These are phyloP conservation scores for Diarsia brunnea DNA, from an alignment of 2,888 invertebrate genomes.

Conservation along the genomic window DNA sequence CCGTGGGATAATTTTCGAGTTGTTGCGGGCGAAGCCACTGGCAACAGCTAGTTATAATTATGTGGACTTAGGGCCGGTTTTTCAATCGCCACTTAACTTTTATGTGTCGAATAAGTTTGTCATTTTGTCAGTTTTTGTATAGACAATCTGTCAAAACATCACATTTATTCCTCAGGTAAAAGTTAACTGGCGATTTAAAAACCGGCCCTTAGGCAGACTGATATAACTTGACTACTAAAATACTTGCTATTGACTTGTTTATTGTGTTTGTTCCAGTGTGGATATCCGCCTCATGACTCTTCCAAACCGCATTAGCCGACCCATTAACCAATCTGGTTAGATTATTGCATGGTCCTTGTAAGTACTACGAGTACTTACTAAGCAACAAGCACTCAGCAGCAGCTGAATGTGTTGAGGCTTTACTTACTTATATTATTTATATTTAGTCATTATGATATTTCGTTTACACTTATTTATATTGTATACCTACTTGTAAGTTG, in stretches of 20 bases:
- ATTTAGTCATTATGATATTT: slow-evolving; percentile 62
- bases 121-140: too few species aligned
- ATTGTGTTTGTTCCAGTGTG: slow-evolving; percentile 84
- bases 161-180: too few species aligned
- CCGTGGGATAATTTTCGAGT: too few species aligned
- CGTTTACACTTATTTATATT: slow-evolving; percentile 51
- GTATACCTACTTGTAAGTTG: slow-evolving; percentile 45
- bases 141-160: too few species aligned
- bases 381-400: neutral
- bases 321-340: slow-evolving; percentile 83
- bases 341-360: slow-evolving; percentile 20
- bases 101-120: too few species aligned
- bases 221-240: neutral
- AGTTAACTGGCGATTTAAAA: too few species aligned
- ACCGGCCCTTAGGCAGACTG: neutral
- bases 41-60: neutral
- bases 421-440: slow-evolving; percentile 37
- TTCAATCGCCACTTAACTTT: too few species aligned
- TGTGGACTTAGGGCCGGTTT: too few species aligned
- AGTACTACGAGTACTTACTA: neutral
- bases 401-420: slow-evolving; percentile 22
- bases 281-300: slow-evolving; percentile 93
- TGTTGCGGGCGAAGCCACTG: too few species aligned
- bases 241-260: slow-evolving; percentile 2
- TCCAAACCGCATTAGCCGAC: slow-evolving; percentile 93